phyloP scores from a whole-genome alignment of 2,113 vertebrate species.

The Odobenus rosmarus region DNA sequence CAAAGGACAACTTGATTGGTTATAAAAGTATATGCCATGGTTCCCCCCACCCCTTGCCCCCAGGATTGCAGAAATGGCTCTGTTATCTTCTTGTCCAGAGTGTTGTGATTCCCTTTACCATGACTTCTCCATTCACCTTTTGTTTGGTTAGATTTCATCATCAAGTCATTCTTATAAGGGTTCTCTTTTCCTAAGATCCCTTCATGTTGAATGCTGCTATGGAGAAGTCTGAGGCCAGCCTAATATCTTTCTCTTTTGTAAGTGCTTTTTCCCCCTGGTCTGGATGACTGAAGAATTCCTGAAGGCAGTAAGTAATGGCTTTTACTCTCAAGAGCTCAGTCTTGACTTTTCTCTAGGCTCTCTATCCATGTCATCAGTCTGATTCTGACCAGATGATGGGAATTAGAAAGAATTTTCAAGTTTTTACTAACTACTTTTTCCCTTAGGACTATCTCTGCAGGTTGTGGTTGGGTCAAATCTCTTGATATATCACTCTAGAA shows the following conservation, averaged over 20 bases:
- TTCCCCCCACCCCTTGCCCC: background rate
- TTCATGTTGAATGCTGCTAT: slow-evolving; percentile 23
- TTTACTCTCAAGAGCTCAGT: slow-evolving; percentile 20
- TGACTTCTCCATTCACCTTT: background rate
- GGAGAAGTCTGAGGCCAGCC: background rate
- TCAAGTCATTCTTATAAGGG: background rate
- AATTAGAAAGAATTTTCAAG: background rate
- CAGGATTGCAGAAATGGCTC: background rate
- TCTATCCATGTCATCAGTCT: background rate
- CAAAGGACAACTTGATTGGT: background rate
- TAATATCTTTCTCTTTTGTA: background rate
- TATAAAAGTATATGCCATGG: background rate
- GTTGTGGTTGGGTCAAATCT: background rate
- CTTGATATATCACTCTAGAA: background rate
- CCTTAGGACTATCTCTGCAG: background rate
- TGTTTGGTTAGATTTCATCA: background rate
- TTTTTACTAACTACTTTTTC: background rate
- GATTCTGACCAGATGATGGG: slow-evolving; percentile 11
- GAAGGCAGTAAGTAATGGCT: background rate
- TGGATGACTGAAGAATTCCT: slow-evolving; percentile 21
- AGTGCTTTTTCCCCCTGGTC: background rate
- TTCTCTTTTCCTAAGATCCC: background rate
- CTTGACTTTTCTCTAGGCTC: background rate
- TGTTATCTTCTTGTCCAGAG: background rate
- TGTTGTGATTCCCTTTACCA: background rate